Evolutionary conservation across 2,888 invertebrate genomes (phyloP).

Genomic region (Sympetrum striolatum): DNA sequence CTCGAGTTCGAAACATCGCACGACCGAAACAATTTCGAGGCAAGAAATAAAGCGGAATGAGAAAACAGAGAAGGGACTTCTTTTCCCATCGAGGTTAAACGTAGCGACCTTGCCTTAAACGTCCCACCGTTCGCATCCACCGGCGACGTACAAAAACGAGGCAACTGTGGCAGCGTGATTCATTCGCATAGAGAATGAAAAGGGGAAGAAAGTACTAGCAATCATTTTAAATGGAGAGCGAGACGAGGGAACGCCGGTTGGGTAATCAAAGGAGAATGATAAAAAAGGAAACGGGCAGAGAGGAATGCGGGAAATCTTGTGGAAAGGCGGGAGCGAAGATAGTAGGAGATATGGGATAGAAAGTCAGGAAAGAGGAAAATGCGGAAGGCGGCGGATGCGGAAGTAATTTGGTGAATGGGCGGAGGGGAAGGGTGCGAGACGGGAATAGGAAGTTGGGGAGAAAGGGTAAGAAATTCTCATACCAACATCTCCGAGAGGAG

Average conservation of each 20-base stretch:
- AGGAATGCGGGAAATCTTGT: background rate
- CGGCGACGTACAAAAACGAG: background rate
- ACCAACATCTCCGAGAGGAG: background rate
- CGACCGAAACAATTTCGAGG: too few species aligned
- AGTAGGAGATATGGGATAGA: background rate
- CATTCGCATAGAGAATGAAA: background rate
- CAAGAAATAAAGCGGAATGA: background rate
- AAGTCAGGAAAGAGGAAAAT: background rate
- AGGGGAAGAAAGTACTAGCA: background rate
- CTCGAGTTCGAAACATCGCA: background rate
- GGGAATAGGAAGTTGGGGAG: background rate
- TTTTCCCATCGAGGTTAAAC: background rate
- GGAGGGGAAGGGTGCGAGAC: background rate
- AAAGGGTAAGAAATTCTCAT: background rate
- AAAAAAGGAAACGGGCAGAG: background rate
- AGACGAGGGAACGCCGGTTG: background rate
- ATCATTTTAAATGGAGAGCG: conserved; percentile 14
- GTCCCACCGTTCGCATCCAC: background rate
- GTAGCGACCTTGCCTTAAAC: background rate
- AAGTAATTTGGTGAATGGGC: conserved; percentile 31
- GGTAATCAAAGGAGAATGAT: background rate
- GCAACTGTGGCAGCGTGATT: background rate
- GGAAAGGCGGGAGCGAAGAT: background rate
- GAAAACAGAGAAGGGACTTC: background rate
- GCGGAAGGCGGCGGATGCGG: background rate